These are phyloP conservation scores for Drosophila paulistorum DNA, from an alignment of 1,140 invertebrate genomes.

Conservation along the genomic window DNA sequence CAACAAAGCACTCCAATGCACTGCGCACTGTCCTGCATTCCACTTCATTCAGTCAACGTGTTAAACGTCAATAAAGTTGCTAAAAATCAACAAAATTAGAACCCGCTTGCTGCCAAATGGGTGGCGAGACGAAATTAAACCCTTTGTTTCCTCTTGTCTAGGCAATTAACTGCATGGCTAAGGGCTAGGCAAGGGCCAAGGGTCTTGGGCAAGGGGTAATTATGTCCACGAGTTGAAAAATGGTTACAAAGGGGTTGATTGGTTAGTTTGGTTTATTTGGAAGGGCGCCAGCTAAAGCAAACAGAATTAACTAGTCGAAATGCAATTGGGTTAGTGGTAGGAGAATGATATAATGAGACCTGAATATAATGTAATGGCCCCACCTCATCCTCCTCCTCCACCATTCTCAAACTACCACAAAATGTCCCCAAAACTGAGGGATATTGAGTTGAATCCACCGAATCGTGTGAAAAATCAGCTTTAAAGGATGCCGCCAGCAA, in stretches of 20 bases:
- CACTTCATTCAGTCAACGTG: constrained; percentile 50
- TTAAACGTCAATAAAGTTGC: constrained; percentile 79
- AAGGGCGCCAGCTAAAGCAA: constrained; percentile 66
- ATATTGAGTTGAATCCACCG: constrained; percentile 28
- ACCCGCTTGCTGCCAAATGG: constrained; percentile 70
- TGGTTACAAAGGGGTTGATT: constrained; percentile 25
- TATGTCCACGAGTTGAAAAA: constrained; percentile 45
- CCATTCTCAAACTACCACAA: constrained; percentile 35
- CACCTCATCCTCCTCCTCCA: not conserved
- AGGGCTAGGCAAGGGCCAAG: constrained; percentile 38
- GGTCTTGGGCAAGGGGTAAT: constrained; percentile 41
- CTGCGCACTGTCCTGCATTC: not conserved
- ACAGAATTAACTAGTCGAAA: constrained; percentile 69
- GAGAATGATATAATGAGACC: constrained; percentile 11
- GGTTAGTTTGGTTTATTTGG: constrained; percentile 28
- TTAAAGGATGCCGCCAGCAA: constrained; percentile 65
- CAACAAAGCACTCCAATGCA: not conserved
- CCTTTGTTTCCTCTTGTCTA: constrained; percentile 34
- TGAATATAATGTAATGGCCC: not conserved
- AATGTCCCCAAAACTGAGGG: constrained; percentile 52
- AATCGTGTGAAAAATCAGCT: constrained; percentile 77
- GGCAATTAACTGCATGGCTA: constrained; percentile 58
- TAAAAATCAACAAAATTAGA: constrained; percentile 70
- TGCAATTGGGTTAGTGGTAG: constrained; percentile 27
- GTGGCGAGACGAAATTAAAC: constrained; percentile 41